A percentile compares a stretch with the other conserved stretches of the same genome.
These are phyloP conservation scores for Cardiocondyla obscurior DNA, from an alignment of 1,140 invertebrate species.

Conservation along the genomic window DNA sequence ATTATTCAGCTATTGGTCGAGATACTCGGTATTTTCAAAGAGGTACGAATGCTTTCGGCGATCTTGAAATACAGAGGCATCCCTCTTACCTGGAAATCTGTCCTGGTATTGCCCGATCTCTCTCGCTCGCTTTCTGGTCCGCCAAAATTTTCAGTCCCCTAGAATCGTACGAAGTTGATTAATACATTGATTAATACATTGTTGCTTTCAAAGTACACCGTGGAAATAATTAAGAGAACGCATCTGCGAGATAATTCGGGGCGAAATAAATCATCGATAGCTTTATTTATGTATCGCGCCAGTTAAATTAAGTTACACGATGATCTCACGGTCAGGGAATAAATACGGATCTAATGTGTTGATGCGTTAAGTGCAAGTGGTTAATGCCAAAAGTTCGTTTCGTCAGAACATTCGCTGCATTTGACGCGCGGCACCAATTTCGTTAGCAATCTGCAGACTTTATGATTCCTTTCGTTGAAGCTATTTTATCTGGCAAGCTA, in stretches of 20 bases:
- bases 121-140: neutral
- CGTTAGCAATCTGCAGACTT: constrained; percentile 10
- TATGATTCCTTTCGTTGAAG: neutral
- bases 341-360: constrained; percentile 21
- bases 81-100: constrained; percentile 1
- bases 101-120: neutral
- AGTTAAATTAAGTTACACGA: neutral
- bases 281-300: neutral
- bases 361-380: constrained; percentile 6
- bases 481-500: neutral
- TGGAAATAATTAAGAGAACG: neutral
- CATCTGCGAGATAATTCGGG: neutral
- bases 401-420: neutral
- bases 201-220: neutral
- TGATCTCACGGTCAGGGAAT: constrained; percentile 33
- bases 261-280: neutral
- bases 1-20: neutral
- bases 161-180: neutral
- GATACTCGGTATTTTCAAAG: neutral
- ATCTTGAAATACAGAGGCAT: neutral
- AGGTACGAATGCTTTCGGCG: neutral
- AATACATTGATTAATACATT: neutral
- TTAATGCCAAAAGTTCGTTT: constrained; percentile 33
- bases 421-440: neutral
- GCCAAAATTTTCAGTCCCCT: constrained; percentile 1